These are phyloP conservation scores for Lytechinus variegatus DNA, from an alignment of 35 echinoderm and acorn worm species.

Conservation along the genomic window DNA sequence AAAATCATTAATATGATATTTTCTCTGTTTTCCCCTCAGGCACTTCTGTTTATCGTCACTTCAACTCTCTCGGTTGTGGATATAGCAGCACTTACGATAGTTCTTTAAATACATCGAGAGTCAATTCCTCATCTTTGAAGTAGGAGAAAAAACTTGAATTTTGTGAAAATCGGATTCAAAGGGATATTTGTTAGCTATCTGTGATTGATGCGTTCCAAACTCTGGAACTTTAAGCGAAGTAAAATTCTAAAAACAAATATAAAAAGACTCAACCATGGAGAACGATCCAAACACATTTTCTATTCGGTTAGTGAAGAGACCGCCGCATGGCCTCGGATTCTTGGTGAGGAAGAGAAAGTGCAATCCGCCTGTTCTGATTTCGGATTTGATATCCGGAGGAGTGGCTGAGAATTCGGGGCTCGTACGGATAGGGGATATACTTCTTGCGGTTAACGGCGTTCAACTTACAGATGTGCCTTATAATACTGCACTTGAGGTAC, in stretches of 20 bases:
- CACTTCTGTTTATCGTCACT: constrained; percentile 28
- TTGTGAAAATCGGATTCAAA: not conserved
- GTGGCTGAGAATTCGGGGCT: constrained; percentile 90
- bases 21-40: constrained; percentile 23
- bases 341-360: constrained; percentile 91
- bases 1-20: not conserved
- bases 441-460: constrained; percentile 92
- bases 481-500: constrained; percentile 90
- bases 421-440: constrained; percentile 84
- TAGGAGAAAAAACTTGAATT: not conserved
- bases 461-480: constrained; percentile 94
- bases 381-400: constrained; percentile 89
- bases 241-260: not conserved
- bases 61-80: not conserved
- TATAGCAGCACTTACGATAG: not conserved
- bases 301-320: constrained; percentile 87
- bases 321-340: constrained; percentile 90
- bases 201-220: not conserved
- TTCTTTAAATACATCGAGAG: not conserved
- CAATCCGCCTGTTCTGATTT: constrained; percentile 93
- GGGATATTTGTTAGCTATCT: not conserved
- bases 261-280: constrained; percentile 72
- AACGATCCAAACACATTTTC: constrained; percentile 96
- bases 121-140: not conserved
- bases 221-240: not conserved